phyloP scores from a whole-genome alignment of 2,888 invertebrate genomes.

The Idaea aversata region DNA sequence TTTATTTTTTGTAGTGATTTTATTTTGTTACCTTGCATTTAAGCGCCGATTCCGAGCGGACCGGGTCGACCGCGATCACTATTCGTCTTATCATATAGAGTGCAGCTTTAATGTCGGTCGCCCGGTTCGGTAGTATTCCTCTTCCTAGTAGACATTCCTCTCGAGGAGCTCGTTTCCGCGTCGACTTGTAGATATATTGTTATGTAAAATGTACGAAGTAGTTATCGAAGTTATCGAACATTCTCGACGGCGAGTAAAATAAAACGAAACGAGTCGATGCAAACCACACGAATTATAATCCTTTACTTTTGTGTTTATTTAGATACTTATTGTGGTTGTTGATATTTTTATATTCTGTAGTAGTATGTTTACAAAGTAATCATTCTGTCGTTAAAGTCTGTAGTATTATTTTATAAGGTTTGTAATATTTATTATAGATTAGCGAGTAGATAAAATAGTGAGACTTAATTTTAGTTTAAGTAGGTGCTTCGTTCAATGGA shows the following conservation, averaged over 20 bases:
- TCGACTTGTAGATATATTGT: slow-evolving; percentile 16
- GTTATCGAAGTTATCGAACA: slow-evolving; percentile 10
- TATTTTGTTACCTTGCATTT: slow-evolving; percentile 61
- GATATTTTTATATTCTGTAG: slow-evolving; percentile 20
- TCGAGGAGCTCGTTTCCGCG: slow-evolving; percentile 22
- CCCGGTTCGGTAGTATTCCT: slow-evolving; percentile 16
- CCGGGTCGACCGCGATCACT: slow-evolving; percentile 20
- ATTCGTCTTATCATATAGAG: slow-evolving; percentile 17
- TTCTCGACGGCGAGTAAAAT: neutral
- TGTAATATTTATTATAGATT: slow-evolving; percentile 56
- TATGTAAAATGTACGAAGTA: slow-evolving; percentile 17
- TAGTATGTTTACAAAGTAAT: slow-evolving; percentile 22
- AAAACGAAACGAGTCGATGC: slow-evolving; percentile 29
- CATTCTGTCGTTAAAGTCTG: slow-evolving; percentile 52
- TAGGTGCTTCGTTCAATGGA: slow-evolving; percentile 50
- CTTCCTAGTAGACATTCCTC: slow-evolving; percentile 29
- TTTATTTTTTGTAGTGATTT: slow-evolving; percentile 52
- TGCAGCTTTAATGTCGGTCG: slow-evolving; percentile 28
- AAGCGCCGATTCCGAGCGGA: slow-evolving; percentile 36
- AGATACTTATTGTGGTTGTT: slow-evolving; percentile 34
- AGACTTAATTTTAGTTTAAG: slow-evolving; percentile 61
- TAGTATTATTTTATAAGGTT: slow-evolving; percentile 59
- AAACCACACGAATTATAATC: slow-evolving; percentile 33
- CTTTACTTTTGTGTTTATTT: slow-evolving; percentile 23
- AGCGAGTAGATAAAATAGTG: slow-evolving; percentile 54